These are phyloP conservation scores for Pomacea maculata DNA, from an alignment of 1,140 invertebrate genomes.

Conservation along the genomic window DNA sequence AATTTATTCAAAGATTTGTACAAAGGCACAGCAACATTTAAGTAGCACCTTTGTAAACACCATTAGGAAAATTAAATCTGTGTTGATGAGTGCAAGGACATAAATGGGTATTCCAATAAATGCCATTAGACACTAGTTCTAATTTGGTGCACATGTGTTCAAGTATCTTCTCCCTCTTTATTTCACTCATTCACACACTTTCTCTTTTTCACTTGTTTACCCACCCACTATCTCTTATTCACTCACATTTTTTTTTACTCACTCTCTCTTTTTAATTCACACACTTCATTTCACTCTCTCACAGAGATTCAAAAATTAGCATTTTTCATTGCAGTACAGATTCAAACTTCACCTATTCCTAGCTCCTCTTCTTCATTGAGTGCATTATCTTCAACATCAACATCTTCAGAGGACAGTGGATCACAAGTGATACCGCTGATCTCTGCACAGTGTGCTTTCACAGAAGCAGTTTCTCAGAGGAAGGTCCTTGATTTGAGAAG, in stretches of 20 bases:
- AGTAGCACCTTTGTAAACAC: background rate
- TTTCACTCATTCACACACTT: background rate
- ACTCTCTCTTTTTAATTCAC: too few species aligned
- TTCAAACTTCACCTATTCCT: too few species aligned
- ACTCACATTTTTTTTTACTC: too few species aligned
- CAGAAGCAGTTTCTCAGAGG: conserved; percentile 42
- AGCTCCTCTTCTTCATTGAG: too few species aligned
- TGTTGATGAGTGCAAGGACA: background rate
- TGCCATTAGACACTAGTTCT: too few species aligned
- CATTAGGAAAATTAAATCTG: background rate
- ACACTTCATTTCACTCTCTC: too few species aligned
- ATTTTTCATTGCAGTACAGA: too few species aligned
- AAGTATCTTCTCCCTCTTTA: background rate
- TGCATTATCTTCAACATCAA: too few species aligned
- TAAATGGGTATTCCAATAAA: too few species aligned
- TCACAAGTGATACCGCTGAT: background rate
- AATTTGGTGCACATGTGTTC: background rate
- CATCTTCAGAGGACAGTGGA: background rate
- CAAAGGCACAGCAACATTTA: background rate
- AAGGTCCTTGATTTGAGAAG: conserved; percentile 54
- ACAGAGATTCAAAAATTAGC: too few species aligned
- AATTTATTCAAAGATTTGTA: background rate
- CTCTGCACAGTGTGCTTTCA: background rate
- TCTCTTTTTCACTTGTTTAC: background rate
- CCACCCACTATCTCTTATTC: too few species aligned